Evolutionary conservation across 2,888 invertebrate genomes (phyloP).

Genomic region (Apamea epomidion): DNA sequence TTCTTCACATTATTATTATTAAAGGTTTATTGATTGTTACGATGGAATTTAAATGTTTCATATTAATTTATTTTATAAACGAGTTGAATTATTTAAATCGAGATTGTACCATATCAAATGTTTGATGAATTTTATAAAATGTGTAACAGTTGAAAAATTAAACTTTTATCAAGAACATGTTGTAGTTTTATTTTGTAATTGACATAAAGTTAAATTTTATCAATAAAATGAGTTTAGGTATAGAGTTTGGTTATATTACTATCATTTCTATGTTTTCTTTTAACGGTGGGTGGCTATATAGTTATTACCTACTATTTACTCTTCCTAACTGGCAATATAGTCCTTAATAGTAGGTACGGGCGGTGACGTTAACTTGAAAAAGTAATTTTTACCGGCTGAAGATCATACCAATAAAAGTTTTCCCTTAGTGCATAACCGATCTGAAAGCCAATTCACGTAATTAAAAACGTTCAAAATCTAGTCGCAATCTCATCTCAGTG

Average conservation of each 20-base stretch:
- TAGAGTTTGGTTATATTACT: conserved; percentile 25
- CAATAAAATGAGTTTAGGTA: conserved; percentile 23
- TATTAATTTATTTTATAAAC: conserved; percentile 57
- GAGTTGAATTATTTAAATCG: conserved; percentile 55
- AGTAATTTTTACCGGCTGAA: background rate
- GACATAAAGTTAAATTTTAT: conserved; percentile 10
- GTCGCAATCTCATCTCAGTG: too few species aligned
- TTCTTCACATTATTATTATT: conserved; percentile 71
- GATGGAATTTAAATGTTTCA: conserved; percentile 63
- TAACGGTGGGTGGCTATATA: background rate
- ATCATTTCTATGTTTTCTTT: background rate
- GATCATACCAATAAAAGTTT: background rate
- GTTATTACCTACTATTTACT: background rate
- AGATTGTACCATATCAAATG: conserved; percentile 57
- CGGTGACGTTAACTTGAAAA: background rate
- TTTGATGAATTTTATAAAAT: conserved; percentile 55
- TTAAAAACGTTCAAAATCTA: too few species aligned
- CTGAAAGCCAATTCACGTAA: background rate
- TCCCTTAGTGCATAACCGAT: background rate
- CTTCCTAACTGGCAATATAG: background rate
- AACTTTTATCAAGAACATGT: conserved; percentile 69
- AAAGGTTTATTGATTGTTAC: conserved; percentile 75
- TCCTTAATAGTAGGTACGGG: background rate
- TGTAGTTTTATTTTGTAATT: conserved; percentile 65
- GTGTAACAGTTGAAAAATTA: conserved; percentile 71